Percentiles rank a stretch among this genome's conserved stretches.
Evolutionary conservation across 2,797 vertebrate genomes (phyloP).

Genomic region (Epinephelus awoara): DNA sequence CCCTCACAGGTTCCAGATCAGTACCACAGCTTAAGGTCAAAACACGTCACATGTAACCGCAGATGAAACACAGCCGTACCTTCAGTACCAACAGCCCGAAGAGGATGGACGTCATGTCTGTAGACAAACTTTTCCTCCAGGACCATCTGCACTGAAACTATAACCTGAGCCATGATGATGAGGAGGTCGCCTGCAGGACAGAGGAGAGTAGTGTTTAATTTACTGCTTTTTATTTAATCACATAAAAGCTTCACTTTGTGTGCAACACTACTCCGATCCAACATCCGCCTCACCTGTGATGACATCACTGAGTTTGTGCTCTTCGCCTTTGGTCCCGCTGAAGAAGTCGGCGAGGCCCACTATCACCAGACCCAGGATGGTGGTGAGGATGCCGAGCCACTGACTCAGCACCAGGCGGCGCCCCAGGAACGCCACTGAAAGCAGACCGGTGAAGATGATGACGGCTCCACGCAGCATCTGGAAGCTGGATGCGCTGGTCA

Average conservation of each 20-base stretch:
- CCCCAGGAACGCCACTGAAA: constrained; percentile 93
- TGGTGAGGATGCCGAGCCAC: constrained; percentile 92
- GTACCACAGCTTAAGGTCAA: background rate
- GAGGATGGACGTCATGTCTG: constrained; percentile 93
- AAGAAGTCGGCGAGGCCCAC: constrained; percentile 93
- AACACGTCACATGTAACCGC: background rate
- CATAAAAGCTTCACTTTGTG: background rate
- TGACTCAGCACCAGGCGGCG: constrained; percentile 87
- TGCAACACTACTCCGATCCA: background rate
- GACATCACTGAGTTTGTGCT: constrained; percentile 89
- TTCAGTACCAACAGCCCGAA: constrained; percentile 93
- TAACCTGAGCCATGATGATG: constrained; percentile 95
- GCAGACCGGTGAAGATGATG: constrained; percentile 94
- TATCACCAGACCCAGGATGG: constrained; percentile 92
- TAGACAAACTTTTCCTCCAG: constrained; percentile 96
- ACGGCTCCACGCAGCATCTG: constrained; percentile 96
- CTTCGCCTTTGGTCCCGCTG: constrained; percentile 68
- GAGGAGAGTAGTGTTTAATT: background rate
- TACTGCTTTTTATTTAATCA: background rate
- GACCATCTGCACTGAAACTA: constrained; percentile 94
- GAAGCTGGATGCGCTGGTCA: constrained; percentile 98
- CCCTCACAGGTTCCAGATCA: background rate
- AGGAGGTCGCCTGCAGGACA: constrained; percentile 90
- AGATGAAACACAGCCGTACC: constrained; percentile 78
- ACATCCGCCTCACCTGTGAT: constrained; percentile 88